Base-by-base conservation (phyloP, 2,888 invertebrate genomes). In the Danaus chrysippus region DNA sequence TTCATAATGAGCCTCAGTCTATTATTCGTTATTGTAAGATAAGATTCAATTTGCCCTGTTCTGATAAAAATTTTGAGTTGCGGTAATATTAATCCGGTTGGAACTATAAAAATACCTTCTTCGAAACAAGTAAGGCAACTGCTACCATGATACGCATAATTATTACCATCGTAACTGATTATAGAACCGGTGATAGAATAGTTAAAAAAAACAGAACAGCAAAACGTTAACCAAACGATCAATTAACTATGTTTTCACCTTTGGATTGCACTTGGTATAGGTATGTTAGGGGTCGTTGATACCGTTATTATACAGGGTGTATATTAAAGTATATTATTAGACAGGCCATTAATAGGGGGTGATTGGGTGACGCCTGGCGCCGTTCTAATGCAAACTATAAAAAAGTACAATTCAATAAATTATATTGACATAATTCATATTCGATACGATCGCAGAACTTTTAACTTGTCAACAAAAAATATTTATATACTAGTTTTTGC, bases 331-430 rank as follows among this genome's bases (percentile, higher is more conserved):
- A 80, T 79, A 34, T 34, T 34, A 5, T 34, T 34, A 34, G 23
- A 49, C 49, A 78, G 74, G 75, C 79, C 78, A 81, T 83, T 81
- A 80, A 80, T 79, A 73, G 76, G 75, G 78, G 76, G 73, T 67
- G 72, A 49, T 17, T 49, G 70, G 70, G 72, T 70, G 70, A 62
- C 69, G 66, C 70, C 66, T 68, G 76, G 75, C 67, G 67, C 63
- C 76, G 71, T 72, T 71, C 78, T 78, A 81, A 78, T 77, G 78
- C 78, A 80, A 81, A 83, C 80, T 74, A 78, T 82, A 79, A 82
- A 81, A n/a, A 82, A 76, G 81, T 76, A 79, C 79, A 79, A 79
- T 77, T 76, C 77, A 76, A 75, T 80, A 78, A 81, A 78, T 77
- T 66, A 63, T 49, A 34, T 12, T 55, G 58, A 56, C 56, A 49